Base-by-base conservation (phyloP, 2,113 vertebrate species). In the Lonchura striata region DNA sequence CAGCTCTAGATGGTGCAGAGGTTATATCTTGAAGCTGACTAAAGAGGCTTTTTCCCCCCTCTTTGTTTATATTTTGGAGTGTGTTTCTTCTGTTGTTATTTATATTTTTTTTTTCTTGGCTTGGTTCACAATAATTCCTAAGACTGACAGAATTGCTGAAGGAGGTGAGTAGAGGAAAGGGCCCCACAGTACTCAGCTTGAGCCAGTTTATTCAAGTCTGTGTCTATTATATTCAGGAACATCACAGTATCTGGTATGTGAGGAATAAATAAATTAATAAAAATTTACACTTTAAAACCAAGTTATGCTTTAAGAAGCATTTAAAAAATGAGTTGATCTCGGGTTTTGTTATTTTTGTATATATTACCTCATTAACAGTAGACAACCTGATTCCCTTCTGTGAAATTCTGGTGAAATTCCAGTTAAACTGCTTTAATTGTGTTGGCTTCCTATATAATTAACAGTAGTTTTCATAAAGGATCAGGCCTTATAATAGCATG, bases 1-100 rank as follows among this genome's bases (percentile, higher is more conserved):
- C 74, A 60, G 83, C 65, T 78, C 60, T 95, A 76, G 75, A 60
- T 92, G 88, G 82, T 94, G 89, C 17, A 41, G 60, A 92, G 72
- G 52, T 85, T 91, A 35, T 93, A 94, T 59, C 75, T 93, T 37
- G 42, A 49, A 70, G 49, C 60, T 93, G 31, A n/a, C 33, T 71
- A 70, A 17, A 71, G 50, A 80, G 9, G 7, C 1, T 37, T 37
- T 66, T 86, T 74, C 91, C 60, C 60, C 11, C 15, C 4, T 20
- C 13, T 63, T 86, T 33, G 4, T 52, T 50, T 65, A 16, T 54
- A 10, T 22, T 82, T 93, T 85, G 3, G 16, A 6, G 10, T 52
- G 3, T 33, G 22, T 11, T 42, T 35, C 15, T 37, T 39, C 5
- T 10, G 27, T 39, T 70, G 2, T 27, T 68, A 13, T 17, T 39